A percentile compares a stretch with the other conserved stretches of the same genome.
Evolutionary conservation across 2,888 invertebrate species (phyloP).

Genomic region (Psococerastis gibbosa): DNA sequence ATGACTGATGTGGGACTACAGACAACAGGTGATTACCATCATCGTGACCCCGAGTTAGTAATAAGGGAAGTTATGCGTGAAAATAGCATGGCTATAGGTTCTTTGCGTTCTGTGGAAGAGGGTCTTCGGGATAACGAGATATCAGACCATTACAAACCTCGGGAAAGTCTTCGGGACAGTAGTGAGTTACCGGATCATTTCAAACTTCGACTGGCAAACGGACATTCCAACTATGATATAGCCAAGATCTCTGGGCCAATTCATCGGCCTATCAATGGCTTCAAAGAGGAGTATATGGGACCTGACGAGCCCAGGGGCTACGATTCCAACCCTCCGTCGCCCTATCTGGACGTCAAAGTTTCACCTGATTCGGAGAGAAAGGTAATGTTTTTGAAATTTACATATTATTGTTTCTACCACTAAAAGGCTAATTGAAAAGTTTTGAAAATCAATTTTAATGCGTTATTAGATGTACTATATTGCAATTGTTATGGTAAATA

Average conservation of each 20-base stretch:
- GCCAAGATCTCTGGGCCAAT: not conserved
- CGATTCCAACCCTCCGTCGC: conserved; percentile 6
- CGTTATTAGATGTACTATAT: too few species aligned
- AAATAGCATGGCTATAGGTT: not conserved
- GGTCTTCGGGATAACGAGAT: not conserved
- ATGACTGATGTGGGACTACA: not conserved
- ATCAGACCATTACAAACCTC: not conserved
- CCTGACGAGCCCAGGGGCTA: not conserved
- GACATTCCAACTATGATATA: conserved; percentile 9
- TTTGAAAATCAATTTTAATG: too few species aligned
- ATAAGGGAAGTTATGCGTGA: conserved; percentile 4
- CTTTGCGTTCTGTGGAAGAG: not conserved
- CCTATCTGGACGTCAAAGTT: conserved; percentile 3
- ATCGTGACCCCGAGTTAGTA: not conserved
- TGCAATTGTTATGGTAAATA: too few species aligned
- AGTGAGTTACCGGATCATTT: not conserved
- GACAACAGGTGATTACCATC: not conserved
- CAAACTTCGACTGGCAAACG: conserved; percentile 2
- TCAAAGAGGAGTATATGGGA: conserved; percentile 6
- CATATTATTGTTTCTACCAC: too few species aligned
- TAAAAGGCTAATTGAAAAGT: too few species aligned
- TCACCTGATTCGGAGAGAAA: conserved; percentile 3
- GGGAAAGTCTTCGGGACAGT: not conserved
- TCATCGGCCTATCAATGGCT: conserved; percentile 3
- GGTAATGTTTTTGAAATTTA: conserved; percentile 1